These are phyloP conservation scores for Drosophila birchii DNA, from an alignment of 2,888 invertebrate species.

Conservation along the genomic window DNA sequence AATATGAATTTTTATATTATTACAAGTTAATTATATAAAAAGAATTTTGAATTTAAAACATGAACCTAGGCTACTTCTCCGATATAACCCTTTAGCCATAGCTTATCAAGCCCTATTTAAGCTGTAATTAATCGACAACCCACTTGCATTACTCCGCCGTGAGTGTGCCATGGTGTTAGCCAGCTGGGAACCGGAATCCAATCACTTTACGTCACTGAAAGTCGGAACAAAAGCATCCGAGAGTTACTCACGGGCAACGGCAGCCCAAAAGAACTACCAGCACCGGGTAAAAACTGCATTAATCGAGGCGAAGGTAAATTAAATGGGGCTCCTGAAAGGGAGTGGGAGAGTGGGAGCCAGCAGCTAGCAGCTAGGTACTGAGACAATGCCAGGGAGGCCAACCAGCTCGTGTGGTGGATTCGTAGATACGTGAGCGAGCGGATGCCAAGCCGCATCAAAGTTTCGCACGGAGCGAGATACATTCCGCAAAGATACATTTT, in stretches of 20 bases:
- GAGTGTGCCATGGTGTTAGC: conserved; percentile 11
- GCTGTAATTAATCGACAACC: conserved; percentile 6
- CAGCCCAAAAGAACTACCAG: conserved; percentile 26
- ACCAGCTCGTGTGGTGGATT: conserved; percentile 62
- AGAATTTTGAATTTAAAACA: neutral
- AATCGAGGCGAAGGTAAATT: conserved; percentile 17
- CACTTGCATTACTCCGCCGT: conserved; percentile 16
- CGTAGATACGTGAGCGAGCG: conserved; percentile 50
- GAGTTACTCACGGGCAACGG: conserved; percentile 41
- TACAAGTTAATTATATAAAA: neutral
- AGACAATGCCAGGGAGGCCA: conserved; percentile 66
- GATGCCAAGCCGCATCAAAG: conserved; percentile 72
- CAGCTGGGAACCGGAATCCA: conserved; percentile 24
- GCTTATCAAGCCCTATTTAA: neutral
- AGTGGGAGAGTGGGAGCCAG: conserved; percentile 15
- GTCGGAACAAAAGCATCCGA: conserved; percentile 30
- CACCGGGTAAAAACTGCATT: conserved; percentile 28
- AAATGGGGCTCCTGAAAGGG: conserved; percentile 19
- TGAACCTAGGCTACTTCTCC: neutral
- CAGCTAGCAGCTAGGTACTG: conserved; percentile 15
- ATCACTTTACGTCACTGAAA: conserved; percentile 72
- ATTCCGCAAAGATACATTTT: conserved; percentile 38
- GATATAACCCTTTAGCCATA: neutral
- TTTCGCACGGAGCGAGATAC: conserved; percentile 42
- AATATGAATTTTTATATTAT: too few species aligned